These are phyloP conservation scores for Penaeus monodon DNA, from an alignment of 2,888 invertebrate species.

Conservation along the genomic window DNA sequence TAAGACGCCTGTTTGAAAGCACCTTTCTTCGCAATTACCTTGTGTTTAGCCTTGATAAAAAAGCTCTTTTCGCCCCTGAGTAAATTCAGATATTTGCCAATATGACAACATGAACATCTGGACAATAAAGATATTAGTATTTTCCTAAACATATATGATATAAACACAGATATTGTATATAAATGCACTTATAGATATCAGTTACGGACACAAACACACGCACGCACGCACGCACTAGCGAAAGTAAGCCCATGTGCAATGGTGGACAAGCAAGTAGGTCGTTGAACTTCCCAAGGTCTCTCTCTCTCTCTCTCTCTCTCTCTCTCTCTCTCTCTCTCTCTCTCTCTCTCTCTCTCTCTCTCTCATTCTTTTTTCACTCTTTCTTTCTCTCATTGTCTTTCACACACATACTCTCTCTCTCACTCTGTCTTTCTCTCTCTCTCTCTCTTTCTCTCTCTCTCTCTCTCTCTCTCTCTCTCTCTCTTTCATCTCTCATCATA, in stretches of 20 bases:
- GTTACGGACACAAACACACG: conserved; percentile 2
- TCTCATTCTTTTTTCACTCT: not conserved
- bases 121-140: too few species aligned
- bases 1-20: too few species aligned
- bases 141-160: not conserved
- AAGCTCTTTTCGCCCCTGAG: too few species aligned
- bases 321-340: conserved; percentile 4
- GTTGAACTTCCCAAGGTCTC: conserved; percentile 42
- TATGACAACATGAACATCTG: too few species aligned
- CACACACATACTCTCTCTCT: not conserved
- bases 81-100: too few species aligned
- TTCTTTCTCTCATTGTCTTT: not conserved
- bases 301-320: conserved; percentile 43
- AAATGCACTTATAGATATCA: not conserved
- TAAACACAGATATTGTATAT: not conserved
- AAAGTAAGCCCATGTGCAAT: conserved; percentile 28
- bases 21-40: too few species aligned
- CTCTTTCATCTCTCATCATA: not conserved
- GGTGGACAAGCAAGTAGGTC: conserved; percentile 33
- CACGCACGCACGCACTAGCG: conserved; percentile 21
- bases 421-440: not conserved
- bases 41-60: too few species aligned
- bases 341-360: not conserved
- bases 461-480: conserved; percentile 20
- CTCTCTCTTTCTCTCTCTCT: not conserved